phyloP scores from a whole-genome alignment of 2,888 invertebrate genomes.

The Himalopsyche anomala region DNA sequence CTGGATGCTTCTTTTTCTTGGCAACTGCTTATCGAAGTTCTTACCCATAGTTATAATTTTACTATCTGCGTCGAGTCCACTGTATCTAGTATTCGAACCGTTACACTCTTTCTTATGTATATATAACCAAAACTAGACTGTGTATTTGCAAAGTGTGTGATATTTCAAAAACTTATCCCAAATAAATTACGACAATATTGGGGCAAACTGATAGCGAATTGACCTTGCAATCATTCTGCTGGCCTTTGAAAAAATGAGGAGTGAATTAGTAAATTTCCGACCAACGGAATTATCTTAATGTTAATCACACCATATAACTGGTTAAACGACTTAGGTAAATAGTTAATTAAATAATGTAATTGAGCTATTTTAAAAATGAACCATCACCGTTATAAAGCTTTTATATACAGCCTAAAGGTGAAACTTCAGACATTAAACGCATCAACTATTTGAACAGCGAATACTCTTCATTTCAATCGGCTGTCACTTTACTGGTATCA shows the following conservation, averaged over 20 bases:
- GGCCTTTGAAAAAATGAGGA: slow-evolving; percentile 32
- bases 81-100: neutral
- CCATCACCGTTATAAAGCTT: no score
- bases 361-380: no score
- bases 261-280: neutral
- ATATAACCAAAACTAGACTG: neutral
- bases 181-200: neutral
- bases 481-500: no score
- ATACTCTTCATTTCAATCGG: no score
- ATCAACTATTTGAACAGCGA: no score
- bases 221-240: slow-evolving; percentile 39
- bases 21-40: slow-evolving; percentile 44
- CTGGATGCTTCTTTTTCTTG: slow-evolving; percentile 39
- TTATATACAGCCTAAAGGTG: no score
- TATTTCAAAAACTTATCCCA: neutral
- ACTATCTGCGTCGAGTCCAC: neutral
- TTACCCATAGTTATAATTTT: slow-evolving; percentile 37
- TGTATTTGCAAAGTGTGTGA: neutral
- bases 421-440: no score
- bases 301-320: slow-evolving; percentile 9
- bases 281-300: neutral
- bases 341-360: no score
- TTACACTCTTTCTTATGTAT: neutral
- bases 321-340: no score
- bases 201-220: slow-evolving; percentile 13